Evolutionary conservation across 2,888 invertebrate species (phyloP).

Genomic region (Chydorus sphaericus): DNA sequence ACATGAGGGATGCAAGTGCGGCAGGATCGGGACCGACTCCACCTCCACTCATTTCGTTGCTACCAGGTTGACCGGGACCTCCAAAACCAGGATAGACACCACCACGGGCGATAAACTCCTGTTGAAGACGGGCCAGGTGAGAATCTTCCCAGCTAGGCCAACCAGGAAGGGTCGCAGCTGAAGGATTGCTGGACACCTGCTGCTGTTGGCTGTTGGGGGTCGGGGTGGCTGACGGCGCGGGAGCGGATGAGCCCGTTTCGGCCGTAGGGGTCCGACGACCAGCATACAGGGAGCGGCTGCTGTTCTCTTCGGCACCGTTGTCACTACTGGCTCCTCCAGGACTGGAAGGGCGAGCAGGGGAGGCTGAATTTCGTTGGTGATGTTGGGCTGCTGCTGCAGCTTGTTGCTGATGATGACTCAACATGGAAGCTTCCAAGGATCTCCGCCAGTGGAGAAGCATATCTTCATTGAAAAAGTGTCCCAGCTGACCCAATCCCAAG

Average conservation of each 20-base stretch:
- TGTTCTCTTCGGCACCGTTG: slow-evolving; percentile 1
- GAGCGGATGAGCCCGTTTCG: slow-evolving; percentile 12
- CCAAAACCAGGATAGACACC: slow-evolving; percentile 9
- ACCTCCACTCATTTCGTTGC: slow-evolving; percentile 35
- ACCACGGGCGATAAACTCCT: slow-evolving; percentile 7
- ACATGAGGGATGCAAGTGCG: slow-evolving; percentile 37
- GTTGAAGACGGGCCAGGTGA: slow-evolving; percentile 8
- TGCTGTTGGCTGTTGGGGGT: neutral
- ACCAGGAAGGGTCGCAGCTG: slow-evolving; percentile 18
- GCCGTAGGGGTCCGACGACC: neutral
- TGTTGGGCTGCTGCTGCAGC: slow-evolving; percentile 32
- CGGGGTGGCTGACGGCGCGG: neutral
- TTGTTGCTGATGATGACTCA: slow-evolving; percentile 26
- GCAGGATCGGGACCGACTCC: slow-evolving; percentile 2
- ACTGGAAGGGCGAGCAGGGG: slow-evolving; percentile 20
- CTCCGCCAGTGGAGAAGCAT: slow-evolving; percentile 65
- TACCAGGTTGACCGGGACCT: slow-evolving; percentile 55
- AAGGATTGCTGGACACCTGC: neutral
- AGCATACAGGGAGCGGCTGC: neutral
- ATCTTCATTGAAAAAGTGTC: slow-evolving; percentile 52
- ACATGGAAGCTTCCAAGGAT: slow-evolving; percentile 42
- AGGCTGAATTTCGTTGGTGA: slow-evolving; percentile 21
- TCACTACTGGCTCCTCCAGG: neutral
- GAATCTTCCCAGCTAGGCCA: slow-evolving; percentile 13
- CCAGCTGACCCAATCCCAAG: slow-evolving; percentile 29